Base-by-base conservation (phyloP, 2,113 vertebrate species). In the Oostethus manadensis region DNA sequence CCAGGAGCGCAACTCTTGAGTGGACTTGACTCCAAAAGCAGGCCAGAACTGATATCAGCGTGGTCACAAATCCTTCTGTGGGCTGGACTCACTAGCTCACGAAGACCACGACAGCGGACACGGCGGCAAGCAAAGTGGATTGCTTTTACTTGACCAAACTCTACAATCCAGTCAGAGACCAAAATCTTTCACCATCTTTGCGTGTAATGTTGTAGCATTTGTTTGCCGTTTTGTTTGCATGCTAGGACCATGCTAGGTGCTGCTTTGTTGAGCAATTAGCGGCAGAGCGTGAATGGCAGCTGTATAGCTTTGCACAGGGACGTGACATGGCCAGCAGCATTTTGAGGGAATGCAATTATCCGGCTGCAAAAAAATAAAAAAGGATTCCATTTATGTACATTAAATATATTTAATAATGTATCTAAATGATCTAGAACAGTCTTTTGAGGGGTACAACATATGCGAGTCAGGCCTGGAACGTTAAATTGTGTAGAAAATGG, bases 91-190 rank as follows among this genome's bases (percentile, higher is more conserved):
- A 38, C 56, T 48, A 62, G 77, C 72, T 51, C 63, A 23, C 51
- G 29, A 10, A 71, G 60, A 68, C 56, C 15, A 17, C 23, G 54
- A 61, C 62, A 21, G 21, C 54, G 23, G 40, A n/a, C 29, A 56
- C 1, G 2, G 48, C 17, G 13, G 38, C 38, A 15, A 18, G 66
- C 73, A 11, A 73, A 70, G 70, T 58, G 73, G 68, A 62, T 69
- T 68, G 70, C 71, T 74, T 51, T 54, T 76, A 74, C 71, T 77
- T 55, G 68, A 78, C 74, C 64, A 77, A 70, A 69, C 68, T 76
- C 67, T 51, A 64, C 66, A 66, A 65, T 55, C 56, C 66, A 60
- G 33, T 59, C 56, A 29, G 40, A 50, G 59, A 68, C 66, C 70
- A 64, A 51, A 72, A 71, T 62, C 58, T 46, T 62, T 71, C 60